These are phyloP conservation scores for Cottoperca gobio DNA, from an alignment of 2,797 vertebrate species.

Conservation along the genomic window DNA sequence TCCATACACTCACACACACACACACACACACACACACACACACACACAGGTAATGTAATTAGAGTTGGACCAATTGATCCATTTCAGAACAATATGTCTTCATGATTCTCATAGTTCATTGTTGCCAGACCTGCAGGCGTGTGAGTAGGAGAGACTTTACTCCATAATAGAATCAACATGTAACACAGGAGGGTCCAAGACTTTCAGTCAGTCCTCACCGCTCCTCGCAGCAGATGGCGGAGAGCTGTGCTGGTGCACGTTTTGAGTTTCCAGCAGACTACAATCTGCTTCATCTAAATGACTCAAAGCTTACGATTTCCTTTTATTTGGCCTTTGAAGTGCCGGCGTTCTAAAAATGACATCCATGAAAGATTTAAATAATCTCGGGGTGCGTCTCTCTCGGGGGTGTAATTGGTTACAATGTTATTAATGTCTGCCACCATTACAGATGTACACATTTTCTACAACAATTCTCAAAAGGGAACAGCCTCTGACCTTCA, in stretches of 20 bases:
- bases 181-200: slow-evolving; percentile 72
- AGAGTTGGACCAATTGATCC: slow-evolving; percentile 40
- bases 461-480: slow-evolving; percentile 26
- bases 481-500: slow-evolving; percentile 57
- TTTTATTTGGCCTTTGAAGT: slow-evolving; percentile 58
- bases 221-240: slow-evolving; percentile 63
- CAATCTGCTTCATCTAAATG: slow-evolving; percentile 70
- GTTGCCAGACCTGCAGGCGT: slow-evolving; percentile 55
- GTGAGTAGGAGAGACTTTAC: slow-evolving; percentile 52
- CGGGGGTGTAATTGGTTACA: slow-evolving; percentile 43
- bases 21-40: slow-evolving; percentile 7
- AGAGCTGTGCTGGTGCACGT: slow-evolving; percentile 68
- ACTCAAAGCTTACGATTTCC: slow-evolving; percentile 71
- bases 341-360: slow-evolving; percentile 39
- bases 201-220: slow-evolving; percentile 40
- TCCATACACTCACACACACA: too few relatives aligned
- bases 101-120: slow-evolving; percentile 31
- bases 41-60: slow-evolving; percentile 28
- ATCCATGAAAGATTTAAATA: slow-evolving; percentile 29
- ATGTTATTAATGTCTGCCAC: not conserved
- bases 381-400: not conserved
- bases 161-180: slow-evolving; percentile 80
- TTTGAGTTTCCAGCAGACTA: slow-evolving; percentile 70
- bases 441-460: not conserved
- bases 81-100: slow-evolving; percentile 55